Percentiles rank a stretch among this genome's conserved stretches.
phyloP scores from a whole-genome alignment of 1,140 invertebrate genomes.

The Cotesia chilonis region DNA sequence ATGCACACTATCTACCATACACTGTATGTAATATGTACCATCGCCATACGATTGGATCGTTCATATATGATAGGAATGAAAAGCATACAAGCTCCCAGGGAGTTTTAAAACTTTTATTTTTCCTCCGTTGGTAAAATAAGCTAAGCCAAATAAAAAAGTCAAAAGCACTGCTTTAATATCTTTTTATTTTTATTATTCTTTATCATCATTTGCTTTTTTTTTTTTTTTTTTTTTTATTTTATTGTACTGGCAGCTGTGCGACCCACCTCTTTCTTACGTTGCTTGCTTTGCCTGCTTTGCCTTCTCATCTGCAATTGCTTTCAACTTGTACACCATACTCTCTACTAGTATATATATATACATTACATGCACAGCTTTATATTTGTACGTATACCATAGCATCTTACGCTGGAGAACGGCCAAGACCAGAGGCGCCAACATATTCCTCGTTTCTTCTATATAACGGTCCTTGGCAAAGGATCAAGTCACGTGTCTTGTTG shows the following conservation, averaged over 20 bases:
- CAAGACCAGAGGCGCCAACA: constrained; percentile 53
- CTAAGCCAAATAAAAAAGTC: too few species aligned
- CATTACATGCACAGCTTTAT: constrained; percentile 1
- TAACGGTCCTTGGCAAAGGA: constrained; percentile 49
- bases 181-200: constrained; percentile 12
- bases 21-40: too few species aligned
- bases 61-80: background rate
- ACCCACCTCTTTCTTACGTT: background rate
- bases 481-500: constrained; percentile 11
- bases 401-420: constrained; percentile 42
- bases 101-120: constrained; percentile 3
- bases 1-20: too few species aligned
- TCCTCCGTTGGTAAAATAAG: too few species aligned
- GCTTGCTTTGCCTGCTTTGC: background rate
- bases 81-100: constrained; percentile 2
- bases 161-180: too few species aligned
- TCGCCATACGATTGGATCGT: too few species aligned
- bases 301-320: constrained; percentile 5
- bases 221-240: constrained; percentile 12
- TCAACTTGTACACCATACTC: background rate
- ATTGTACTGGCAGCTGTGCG: constrained; percentile 43
- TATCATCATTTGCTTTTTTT: background rate
- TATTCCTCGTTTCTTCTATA: constrained; percentile 47
- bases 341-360: too few species aligned
- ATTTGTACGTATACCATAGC: background rate